Evolutionary conservation across 53 echinoderm and acorn worm species (phyloP), one percentile per base, ranked within the genome.

Genomic region (Crossaster papposus): DNA sequence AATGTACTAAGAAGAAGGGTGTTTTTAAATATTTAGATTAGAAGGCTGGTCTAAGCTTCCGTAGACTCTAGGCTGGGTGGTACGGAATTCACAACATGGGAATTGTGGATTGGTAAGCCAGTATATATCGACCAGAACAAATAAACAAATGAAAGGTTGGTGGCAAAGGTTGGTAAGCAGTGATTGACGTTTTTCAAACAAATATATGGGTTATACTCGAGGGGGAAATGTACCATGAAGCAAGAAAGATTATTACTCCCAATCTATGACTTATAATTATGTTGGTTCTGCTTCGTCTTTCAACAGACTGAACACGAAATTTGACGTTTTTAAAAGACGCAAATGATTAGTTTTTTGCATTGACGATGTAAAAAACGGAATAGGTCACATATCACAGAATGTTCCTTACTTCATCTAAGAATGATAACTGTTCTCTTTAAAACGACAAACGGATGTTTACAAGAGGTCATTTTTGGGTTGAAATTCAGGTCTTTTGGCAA

Each of bases 101-200:
- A 38, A 14, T 50, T 26, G 24, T 37, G 65, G 36, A 68, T 65
- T 36, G 83, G 65, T 68, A 50, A 68, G 83, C 37, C 20, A 24
- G 36, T 83, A 14, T 83, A 14, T 82, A 65, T 64, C 83, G 70
- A 72, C 85, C 33, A 30, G 55, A 15, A 28, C 20, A 85, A 73
- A 72, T 85, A 85, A 72, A 85, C 85, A 72, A 12, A 24, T 22
- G n/a, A 81, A 81, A 17, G 58, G 58, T 32, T 14, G 33, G 5
- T 62, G 81, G 63, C 6, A 58, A 58, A 20, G 22, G 22, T 58
- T 2, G 32, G 53, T 36, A 71, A 51, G 24, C 26, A 71, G 29
- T 51, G 70, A 50, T 71, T 31, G 71, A 65, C 71, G 52, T 54
- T 73, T 54, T 72, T 85, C 51, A 85, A 72, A 85, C 72, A 85